Evolutionary conservation across 2,888 invertebrate species (phyloP).

Genomic region (Abscondita cerata): DNA sequence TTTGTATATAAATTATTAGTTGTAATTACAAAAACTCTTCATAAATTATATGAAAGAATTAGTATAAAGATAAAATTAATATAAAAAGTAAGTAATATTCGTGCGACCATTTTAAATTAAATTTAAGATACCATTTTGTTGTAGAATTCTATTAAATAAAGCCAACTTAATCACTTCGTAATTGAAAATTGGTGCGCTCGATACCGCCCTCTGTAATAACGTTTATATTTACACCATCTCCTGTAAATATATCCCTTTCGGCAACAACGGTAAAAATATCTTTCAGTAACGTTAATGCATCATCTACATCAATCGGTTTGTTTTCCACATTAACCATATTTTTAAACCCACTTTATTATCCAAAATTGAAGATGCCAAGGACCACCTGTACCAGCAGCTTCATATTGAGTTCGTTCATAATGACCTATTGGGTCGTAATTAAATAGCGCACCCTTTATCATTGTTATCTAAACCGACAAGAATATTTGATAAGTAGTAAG

Average conservation of each 20-base stretch:
- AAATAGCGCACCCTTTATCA: conserved; percentile 94
- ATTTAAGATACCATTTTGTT: no score
- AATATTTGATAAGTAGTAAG: conserved; percentile 95
- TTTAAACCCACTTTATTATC: conserved; percentile 93
- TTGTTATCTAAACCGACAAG: conserved; percentile 92
- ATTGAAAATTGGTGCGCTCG: conserved; percentile 72
- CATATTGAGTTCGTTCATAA: conserved; percentile 82
- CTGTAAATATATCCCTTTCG: conserved; percentile 97
- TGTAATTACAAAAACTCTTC: no score
- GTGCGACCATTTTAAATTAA: no score
- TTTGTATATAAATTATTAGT: no score
- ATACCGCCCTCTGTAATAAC: conserved; percentile 89
- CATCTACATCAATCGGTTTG: conserved; percentile 74
- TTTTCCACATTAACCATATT: conserved; percentile 78
- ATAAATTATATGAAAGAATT: no score
- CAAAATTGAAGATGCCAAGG: conserved; percentile 89
- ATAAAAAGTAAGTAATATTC: no score
- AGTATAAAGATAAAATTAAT: no score
- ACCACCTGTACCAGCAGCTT: conserved; percentile 92
- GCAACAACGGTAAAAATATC: conserved; percentile 98
- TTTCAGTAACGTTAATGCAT: conserved; percentile 83
- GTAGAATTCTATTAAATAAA: no score
- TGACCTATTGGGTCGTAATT: conserved; percentile 98
- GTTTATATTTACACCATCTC: conserved; percentile 86
- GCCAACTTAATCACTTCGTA: conserved; percentile 93